phyloP scores from a whole-genome alignment of 2,797 vertebrate species.

The Anguilla obscura region DNA sequence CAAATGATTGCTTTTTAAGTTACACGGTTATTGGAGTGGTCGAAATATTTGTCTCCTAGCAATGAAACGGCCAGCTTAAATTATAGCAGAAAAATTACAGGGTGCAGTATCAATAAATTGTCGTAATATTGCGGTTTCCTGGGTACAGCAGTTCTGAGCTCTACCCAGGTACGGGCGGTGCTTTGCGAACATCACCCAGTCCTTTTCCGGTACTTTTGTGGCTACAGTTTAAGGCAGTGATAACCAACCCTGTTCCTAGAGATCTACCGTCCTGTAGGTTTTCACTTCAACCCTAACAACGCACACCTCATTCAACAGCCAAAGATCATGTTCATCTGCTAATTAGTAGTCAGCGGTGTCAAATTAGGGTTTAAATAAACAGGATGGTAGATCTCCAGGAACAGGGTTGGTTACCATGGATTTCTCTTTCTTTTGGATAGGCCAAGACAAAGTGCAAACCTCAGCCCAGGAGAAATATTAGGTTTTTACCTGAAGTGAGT shows the following conservation, averaged over 20 bases:
- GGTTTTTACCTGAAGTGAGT: not conserved
- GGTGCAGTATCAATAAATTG: not conserved
- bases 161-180: not conserved
- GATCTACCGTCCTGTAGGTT: no score
- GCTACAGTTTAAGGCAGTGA: no score
- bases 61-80: not conserved
- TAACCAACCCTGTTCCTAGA: no score
- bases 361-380: no score
- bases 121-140: not conserved
- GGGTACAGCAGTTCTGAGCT: not conserved
- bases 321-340: no score
- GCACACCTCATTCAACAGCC: no score
- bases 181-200: not conserved
- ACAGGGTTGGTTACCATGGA: no score
- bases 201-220: no score
- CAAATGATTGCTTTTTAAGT: conserved; percentile 72
- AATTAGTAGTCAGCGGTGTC: no score
- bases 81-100: not conserved
- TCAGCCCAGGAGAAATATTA: not conserved
- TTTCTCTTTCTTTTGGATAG: not conserved
- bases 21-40: not conserved
- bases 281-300: no score
- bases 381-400: no score
- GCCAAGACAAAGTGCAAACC: not conserved
- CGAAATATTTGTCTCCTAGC: not conserved